Base-by-base conservation (phyloP, 2,113 vertebrate species). In the Antigone vipio region DNA sequence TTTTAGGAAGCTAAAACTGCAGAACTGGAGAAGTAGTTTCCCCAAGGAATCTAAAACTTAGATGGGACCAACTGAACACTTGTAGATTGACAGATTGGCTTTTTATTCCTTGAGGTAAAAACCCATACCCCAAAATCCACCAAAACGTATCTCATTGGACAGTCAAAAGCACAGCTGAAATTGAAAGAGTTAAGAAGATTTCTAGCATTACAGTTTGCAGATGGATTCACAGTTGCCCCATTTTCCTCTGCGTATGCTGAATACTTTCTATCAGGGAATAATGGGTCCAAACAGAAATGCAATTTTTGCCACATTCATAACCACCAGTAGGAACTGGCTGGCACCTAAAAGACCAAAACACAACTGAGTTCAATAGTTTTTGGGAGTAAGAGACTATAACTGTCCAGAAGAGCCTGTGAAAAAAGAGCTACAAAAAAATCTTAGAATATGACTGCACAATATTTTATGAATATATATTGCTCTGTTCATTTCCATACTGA, bases 231-330 rank as follows among this genome's bases (percentile, higher is more conserved):
- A 9, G 2, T n/a, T 76, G 47, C 6, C 18, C 11, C 35, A 14
- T 82, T 85, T 60, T 79, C 21, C 53, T 59, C 53, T 14, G 6
- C 3, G 3, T 35, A 79, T 0, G 0, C 19, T 5, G 49, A 78
- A 50, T 15, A 69, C 2, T 45, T 95, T 71, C 12, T 34, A 3
- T 11, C 6, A 29, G 32, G 26, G 10, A 78, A 60, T 27, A 93
- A 71, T 0, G 0, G 1, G 17, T 88, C 21, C 38, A 44, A 64
- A 76, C 6, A 38, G 45, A 83, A 92, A 76, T 22, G 1, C 2
- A 58, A 38, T 49, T 64, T 16, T 35, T 56, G 4, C 2, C 30
- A 24, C 27, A 32, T 69, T 80, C 42, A 50, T 34, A 83, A 32
- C 17, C 9, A 50, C 14, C 12, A 38, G 8, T 12, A 59, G 26